phyloP scores from a whole-genome alignment of 2,797 vertebrate species.

The Helicolenus hilgendorfi region DNA sequence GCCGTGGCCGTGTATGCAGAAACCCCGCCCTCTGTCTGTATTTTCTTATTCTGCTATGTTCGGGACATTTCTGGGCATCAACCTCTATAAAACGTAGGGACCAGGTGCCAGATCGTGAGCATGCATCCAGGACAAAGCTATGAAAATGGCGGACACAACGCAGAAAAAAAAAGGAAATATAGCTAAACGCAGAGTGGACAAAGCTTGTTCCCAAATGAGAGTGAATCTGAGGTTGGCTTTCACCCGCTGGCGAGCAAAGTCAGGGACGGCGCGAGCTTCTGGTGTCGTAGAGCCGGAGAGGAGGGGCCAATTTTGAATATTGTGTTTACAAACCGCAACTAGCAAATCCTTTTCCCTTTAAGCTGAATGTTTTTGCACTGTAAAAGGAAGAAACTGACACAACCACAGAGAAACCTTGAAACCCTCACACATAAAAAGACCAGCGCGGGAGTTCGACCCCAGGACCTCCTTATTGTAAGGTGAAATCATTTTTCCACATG shows the following conservation, averaged over 20 bases:
- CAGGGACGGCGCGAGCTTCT: background rate
- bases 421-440: conserved; percentile 4
- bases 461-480: background rate
- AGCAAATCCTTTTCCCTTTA: background rate
- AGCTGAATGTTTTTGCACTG: background rate
- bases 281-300: background rate
- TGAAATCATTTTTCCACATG: background rate
- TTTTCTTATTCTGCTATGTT: no score
- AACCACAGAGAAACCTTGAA: conserved; percentile 4
- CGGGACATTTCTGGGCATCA: background rate
- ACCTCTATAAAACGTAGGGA: background rate
- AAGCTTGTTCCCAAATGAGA: no score
- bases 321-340: background rate
- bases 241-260: no score
- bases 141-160: no score
- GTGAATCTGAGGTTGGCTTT: no score
- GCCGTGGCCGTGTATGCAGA: no score
- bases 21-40: no score
- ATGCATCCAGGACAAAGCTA: no score
- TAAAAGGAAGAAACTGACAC: background rate
- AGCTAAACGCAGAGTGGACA: no score
- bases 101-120: background rate
- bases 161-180: no score
- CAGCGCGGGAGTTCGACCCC: background rate
- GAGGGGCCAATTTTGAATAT: background rate